A percentile compares a stretch with the other conserved stretches of the same genome.
Conservation (phyloP, 2,888 invertebrate species). For the Conops quadrifasciatus region DNA sequence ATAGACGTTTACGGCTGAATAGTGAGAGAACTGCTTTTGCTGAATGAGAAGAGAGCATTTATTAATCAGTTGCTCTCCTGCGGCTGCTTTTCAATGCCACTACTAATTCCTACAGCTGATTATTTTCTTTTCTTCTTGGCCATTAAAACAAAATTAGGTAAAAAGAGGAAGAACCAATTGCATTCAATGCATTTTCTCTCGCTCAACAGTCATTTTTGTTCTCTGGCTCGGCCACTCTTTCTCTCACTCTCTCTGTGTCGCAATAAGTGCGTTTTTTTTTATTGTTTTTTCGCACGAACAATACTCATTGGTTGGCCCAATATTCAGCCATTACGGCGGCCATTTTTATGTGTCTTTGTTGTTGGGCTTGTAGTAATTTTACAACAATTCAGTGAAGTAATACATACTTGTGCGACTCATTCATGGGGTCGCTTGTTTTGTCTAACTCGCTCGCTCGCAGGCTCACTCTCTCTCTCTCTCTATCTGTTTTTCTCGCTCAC, state of each 20-base stretch:
- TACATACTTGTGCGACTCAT: conserved; percentile 24
- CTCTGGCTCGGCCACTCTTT: no score
- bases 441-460: conserved; percentile 8
- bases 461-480: conserved; percentile 1
- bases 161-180: no score
- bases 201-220: no score
- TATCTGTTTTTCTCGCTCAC: background rate
- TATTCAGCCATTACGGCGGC: conserved; percentile 43
- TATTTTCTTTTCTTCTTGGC: background rate
- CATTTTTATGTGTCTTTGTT: conserved; percentile 43
- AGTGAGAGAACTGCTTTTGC: background rate
- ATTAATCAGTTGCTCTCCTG: background rate
- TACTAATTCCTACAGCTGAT: background rate
- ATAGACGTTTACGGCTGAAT: conserved; percentile 11
- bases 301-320: conserved; percentile 6
- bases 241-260: no score
- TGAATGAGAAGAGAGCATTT: background rate
- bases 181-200: no score
- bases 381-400: conserved; percentile 20
- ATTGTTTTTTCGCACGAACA: background rate
- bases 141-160: background rate
- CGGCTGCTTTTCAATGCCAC: conserved; percentile 4
- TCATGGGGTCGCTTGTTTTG: conserved; percentile 8
- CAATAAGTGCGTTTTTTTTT: no score
- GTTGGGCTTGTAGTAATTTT: conserved; percentile 29